phyloP scores from a whole-genome alignment of 2,113 vertebrate genomes.

The Larimichthys polyactis region DNA sequence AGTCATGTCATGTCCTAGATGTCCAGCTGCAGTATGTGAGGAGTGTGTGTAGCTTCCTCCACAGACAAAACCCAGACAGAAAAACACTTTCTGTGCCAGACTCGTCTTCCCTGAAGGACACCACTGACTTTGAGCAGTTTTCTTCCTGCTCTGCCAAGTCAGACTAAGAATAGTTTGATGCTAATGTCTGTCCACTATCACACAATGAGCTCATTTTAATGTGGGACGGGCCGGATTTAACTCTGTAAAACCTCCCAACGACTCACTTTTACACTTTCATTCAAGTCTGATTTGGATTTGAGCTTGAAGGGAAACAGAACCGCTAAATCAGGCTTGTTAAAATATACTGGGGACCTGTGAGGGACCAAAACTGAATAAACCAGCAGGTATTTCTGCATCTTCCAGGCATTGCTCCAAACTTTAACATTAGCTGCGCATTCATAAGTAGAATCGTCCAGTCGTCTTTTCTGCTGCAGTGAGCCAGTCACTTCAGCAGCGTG shows the following conservation, averaged over 20 bases:
- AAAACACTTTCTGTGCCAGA: conserved; percentile 52
- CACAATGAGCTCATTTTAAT: conserved; percentile 73
- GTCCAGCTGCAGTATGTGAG: conserved; percentile 34
- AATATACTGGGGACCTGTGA: not conserved
- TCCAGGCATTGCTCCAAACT: not conserved
- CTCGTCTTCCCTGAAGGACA: conserved; percentile 34
- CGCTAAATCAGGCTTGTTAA: not conserved
- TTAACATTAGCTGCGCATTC: not conserved
- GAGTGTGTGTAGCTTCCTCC: conserved; percentile 24
- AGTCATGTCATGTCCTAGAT: not conserved
- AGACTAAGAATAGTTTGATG: conserved; percentile 62
- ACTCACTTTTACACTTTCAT: not conserved
- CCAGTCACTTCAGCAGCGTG: too few species aligned
- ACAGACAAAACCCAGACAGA: conserved; percentile 48
- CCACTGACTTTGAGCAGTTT: conserved; percentile 24
- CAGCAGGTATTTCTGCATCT: not conserved
- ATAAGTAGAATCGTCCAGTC: not conserved
- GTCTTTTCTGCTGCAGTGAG: not conserved
- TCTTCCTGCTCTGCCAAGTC: conserved; percentile 28
- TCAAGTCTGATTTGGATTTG: not conserved
- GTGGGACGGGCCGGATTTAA: not conserved
- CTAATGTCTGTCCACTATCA: conserved; percentile 47
- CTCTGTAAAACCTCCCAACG: not conserved
- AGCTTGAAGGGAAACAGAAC: not conserved
- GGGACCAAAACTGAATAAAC: not conserved